Percentiles rank a stretch among this genome's conserved stretches.
Conservation (phyloP, 2,113 vertebrate species). For the Seriola aureovittata region DNA sequence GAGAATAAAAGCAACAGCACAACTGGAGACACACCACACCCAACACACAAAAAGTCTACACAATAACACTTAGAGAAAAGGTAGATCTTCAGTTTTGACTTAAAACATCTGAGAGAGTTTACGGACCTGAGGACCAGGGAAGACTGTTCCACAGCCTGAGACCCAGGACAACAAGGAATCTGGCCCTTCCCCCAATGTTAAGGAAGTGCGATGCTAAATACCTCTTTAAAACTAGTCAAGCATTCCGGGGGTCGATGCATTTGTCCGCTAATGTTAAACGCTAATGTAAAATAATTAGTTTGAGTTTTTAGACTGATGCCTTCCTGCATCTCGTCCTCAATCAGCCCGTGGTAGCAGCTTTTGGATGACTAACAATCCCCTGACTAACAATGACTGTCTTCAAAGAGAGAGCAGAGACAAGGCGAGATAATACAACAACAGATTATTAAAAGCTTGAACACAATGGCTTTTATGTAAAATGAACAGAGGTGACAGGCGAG, state of each 20-base stretch:
- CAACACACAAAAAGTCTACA: too few relatives aligned
- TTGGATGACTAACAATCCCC: conserved; percentile 40
- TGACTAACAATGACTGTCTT: conserved; percentile 51
- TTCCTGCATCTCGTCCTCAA: conserved; percentile 16
- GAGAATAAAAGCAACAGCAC: too few relatives aligned
- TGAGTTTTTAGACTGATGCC: not conserved
- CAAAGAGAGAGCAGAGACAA: conserved; percentile 42
- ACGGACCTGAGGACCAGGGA: too few relatives aligned
- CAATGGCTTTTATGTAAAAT: conserved; percentile 66
- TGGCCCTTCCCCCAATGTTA: not conserved
- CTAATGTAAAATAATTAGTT: conserved; percentile 17
- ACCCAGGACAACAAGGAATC: too few relatives aligned
- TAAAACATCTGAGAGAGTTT: too few relatives aligned
- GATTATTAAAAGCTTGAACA: conserved; percentile 54
- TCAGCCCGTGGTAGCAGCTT: conserved; percentile 15
- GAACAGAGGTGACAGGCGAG: conserved; percentile 62
- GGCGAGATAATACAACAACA: conserved; percentile 40
- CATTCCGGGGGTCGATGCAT: not conserved
- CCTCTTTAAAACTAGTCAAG: not conserved
- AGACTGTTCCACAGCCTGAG: too few relatives aligned
- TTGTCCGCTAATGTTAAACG: not conserved
- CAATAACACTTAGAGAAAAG: too few relatives aligned
- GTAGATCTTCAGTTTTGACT: too few relatives aligned
- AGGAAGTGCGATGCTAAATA: too few relatives aligned
- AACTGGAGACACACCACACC: too few relatives aligned